phyloP scores from a whole-genome alignment of 53 echinoderm and acorn worm genomes.

The Stichopus horrens region DNA sequence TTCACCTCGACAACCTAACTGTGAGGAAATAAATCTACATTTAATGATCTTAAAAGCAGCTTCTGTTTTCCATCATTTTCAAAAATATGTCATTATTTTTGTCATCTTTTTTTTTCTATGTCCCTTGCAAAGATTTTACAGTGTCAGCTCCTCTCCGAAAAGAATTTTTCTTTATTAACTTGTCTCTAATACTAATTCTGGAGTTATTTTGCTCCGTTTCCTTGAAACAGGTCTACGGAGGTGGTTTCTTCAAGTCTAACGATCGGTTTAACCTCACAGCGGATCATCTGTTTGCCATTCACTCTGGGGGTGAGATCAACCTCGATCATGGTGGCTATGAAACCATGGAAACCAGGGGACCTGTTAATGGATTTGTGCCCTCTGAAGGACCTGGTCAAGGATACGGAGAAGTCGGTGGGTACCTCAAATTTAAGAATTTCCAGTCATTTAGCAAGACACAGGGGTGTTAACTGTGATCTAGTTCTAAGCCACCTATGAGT shows the following conservation, averaged over 20 bases:
- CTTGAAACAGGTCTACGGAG: constrained; percentile 69
- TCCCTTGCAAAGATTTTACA: no score
- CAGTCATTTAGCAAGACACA: not conserved
- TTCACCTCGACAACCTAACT: constrained; percentile 65
- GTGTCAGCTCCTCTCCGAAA: no score
- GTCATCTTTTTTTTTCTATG: no score
- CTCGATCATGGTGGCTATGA: constrained; percentile 78
- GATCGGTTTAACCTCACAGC: constrained; percentile 71
- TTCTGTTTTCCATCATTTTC: no score
- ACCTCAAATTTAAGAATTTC: not conserved
- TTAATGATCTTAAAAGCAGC: not conserved
- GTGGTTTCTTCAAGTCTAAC: constrained; percentile 83
- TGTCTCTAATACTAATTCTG: no score
- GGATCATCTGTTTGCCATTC: constrained; percentile 72
- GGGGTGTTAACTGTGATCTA: not conserved
- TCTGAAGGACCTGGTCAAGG: constrained; percentile 79
- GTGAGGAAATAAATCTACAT: constrained; percentile 45
- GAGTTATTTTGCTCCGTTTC: not conserved
- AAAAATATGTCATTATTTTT: no score
- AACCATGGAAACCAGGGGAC: constrained; percentile 61
- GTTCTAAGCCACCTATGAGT: no score
- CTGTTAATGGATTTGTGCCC: constrained; percentile 46
- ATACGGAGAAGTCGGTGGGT: constrained; percentile 58
- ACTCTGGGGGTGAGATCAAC: constrained; percentile 85
- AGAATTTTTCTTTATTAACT: no score